Percentiles rank a stretch among this genome's conserved stretches.
Evolutionary conservation across 2,888 invertebrate species (phyloP).

Genomic region (Monochamus alternatus): DNA sequence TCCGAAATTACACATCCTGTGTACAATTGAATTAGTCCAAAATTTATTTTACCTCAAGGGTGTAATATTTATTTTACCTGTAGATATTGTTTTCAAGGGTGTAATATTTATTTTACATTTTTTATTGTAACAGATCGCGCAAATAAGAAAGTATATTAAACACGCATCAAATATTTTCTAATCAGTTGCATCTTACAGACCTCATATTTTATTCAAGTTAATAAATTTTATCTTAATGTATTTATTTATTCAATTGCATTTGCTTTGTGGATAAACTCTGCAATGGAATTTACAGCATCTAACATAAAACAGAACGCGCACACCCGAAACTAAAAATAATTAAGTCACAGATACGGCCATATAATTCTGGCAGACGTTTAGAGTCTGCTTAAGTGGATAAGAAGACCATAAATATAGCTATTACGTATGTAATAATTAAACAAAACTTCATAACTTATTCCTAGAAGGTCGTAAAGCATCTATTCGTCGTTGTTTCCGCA

Average conservation of each 20-base stretch:
- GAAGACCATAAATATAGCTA: neutral
- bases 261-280: neutral
- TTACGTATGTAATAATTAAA: neutral
- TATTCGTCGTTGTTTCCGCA: no score
- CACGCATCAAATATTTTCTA: no score
- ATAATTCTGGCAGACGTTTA: neutral
- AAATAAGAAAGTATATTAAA: no score
- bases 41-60: no score
- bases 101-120: no score
- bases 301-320: slow-evolving; percentile 12
- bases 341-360: neutral
- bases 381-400: neutral
- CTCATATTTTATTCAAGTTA: no score
- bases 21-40: no score
- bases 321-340: slow-evolving; percentile 15
- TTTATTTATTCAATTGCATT: slow-evolving; percentile 6
- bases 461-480: neutral
- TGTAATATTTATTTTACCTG: no score
- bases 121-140: no score
- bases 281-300: neutral
- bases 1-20: no score
- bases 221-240: neutral
- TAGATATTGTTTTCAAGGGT: no score
- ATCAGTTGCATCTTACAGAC: no score
- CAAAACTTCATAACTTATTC: neutral